These are phyloP conservation scores for Heteractis magnifica DNA, from an alignment of 92 coral and sea anemone genomes.

Conservation along the genomic window DNA sequence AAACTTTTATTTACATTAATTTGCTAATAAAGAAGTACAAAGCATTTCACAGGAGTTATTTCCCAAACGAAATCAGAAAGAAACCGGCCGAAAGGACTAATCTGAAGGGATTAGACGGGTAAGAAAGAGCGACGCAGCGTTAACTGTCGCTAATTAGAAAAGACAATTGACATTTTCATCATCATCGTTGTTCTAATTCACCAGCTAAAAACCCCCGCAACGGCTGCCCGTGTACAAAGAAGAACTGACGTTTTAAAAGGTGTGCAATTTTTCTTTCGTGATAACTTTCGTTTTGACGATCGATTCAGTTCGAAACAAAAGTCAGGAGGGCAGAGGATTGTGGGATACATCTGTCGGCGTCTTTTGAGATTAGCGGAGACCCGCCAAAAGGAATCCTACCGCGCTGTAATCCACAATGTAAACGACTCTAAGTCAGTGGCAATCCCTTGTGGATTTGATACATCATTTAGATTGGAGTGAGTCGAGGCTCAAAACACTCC, in stretches of 20 bases:
- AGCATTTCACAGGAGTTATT: neutral
- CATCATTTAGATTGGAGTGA: slow-evolving; percentile 7
- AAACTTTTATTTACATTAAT: neutral
- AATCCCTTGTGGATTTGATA: slow-evolving; percentile 29
- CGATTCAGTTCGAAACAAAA: neutral
- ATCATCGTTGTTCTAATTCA: neutral
- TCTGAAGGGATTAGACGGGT: slow-evolving; percentile 6
- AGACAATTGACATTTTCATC: neutral
- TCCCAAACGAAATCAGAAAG: neutral
- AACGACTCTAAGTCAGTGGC: slow-evolving; percentile 16
- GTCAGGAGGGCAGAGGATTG: slow-evolving; percentile 1
- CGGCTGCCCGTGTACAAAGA: neutral
- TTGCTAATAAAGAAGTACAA: neutral
- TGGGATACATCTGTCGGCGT: slow-evolving; percentile 19
- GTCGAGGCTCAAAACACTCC: slow-evolving; percentile 1
- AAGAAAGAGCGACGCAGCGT: no score
- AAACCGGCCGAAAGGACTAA: neutral
- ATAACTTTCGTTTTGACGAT: neutral
- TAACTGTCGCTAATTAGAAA: neutral
- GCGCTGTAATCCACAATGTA: slow-evolving; percentile 26
- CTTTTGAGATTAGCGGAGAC: slow-evolving; percentile 8
- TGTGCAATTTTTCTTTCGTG: neutral
- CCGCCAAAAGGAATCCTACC: slow-evolving; percentile 29
- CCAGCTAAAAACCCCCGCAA: neutral
- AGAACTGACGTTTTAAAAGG: neutral